A percentile compares a stretch with the other conserved stretches of the same genome.
These are phyloP conservation scores for Sthenelais limicola DNA, from an alignment of 2,888 invertebrate species.

Conservation along the genomic window DNA sequence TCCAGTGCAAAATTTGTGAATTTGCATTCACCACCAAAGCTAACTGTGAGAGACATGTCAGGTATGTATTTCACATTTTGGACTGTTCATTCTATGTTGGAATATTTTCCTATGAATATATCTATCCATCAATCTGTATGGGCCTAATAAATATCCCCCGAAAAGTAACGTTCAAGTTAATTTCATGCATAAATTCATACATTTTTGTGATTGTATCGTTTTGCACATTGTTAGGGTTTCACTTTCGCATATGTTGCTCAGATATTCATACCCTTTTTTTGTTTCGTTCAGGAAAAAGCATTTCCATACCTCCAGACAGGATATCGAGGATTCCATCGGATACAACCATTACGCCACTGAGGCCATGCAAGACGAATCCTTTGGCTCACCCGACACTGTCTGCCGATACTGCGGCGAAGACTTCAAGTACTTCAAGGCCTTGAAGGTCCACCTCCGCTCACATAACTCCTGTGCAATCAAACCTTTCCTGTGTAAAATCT, in stretches of 20 bases:
- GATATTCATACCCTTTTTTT: no score
- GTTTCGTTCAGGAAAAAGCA: slow-evolving; percentile 87
- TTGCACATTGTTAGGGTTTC: no score
- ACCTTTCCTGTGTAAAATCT: slow-evolving; percentile 70
- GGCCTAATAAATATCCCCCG: no score
- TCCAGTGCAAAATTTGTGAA: slow-evolving; percentile 94
- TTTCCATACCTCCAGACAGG: slow-evolving; percentile 87
- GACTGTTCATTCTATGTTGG: no score
- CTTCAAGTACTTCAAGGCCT: slow-evolving; percentile 71
- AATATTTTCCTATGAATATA: no score
- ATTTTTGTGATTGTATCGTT: no score
- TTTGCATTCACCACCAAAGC: slow-evolving; percentile 98
- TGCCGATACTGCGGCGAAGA: slow-evolving; percentile 73
- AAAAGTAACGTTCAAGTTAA: no score
- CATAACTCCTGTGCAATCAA: slow-evolving; percentile 69
- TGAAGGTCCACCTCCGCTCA: slow-evolving; percentile 72
- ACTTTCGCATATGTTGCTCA: no score
- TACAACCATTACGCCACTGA: slow-evolving; percentile 61
- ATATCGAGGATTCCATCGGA: slow-evolving; percentile 86
- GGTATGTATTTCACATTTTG: slow-evolving; percentile 58
- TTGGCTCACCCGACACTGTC: slow-evolving; percentile 69
- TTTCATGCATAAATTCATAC: no score
- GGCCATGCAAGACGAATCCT: slow-evolving; percentile 52
- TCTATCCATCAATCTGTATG: no score
- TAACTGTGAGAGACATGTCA: slow-evolving; percentile 94